Evolutionary conservation across 2,888 invertebrate species (phyloP).

Genomic region (Hedychridium roseum): DNA sequence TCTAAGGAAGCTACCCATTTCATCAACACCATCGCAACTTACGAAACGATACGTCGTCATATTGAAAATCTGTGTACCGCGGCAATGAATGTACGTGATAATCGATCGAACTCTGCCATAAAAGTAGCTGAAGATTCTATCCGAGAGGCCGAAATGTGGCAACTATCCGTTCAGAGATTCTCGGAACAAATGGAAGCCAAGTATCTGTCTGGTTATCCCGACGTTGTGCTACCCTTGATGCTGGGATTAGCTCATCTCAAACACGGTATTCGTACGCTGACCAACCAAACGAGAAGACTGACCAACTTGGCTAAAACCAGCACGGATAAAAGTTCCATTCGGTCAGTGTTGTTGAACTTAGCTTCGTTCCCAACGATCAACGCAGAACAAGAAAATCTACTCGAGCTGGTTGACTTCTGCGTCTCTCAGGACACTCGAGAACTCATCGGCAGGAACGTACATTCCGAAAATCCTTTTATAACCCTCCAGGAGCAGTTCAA

Average conservation of each 20-base stretch:
- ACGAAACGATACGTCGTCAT: conserved; percentile 59
- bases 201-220: conserved; percentile 77
- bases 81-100: conserved; percentile 63
- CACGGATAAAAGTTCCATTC: conserved; percentile 25
- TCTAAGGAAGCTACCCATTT: conserved; percentile 55
- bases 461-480: conserved; percentile 35
- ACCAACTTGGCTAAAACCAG: conserved; percentile 55
- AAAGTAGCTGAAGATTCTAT: conserved; percentile 56
- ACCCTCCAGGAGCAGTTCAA: conserved; percentile 66
- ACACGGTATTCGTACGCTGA: conserved; percentile 70
- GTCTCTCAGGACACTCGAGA: conserved; percentile 60
- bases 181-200: conserved; percentile 66
- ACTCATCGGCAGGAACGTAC: conserved; percentile 58
- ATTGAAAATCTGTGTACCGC: conserved; percentile 2
- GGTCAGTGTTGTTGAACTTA: conserved; percentile 63
- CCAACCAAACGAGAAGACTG: conserved; percentile 66
- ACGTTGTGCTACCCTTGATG: conserved; percentile 78
- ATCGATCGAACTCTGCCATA: conserved; percentile 13
- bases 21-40: conserved; percentile 53
- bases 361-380: conserved; percentile 66
- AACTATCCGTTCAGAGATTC: conserved; percentile 68
- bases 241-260: conserved; percentile 74
- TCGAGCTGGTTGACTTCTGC: conserved; percentile 65
- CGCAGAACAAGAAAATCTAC: conserved; percentile 49
- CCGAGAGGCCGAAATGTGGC: conserved; percentile 66